Evolutionary conservation across 1,140 invertebrate species (phyloP), one percentile per base, ranked within the genome.

Genomic region (Cherax destructor): DNA sequence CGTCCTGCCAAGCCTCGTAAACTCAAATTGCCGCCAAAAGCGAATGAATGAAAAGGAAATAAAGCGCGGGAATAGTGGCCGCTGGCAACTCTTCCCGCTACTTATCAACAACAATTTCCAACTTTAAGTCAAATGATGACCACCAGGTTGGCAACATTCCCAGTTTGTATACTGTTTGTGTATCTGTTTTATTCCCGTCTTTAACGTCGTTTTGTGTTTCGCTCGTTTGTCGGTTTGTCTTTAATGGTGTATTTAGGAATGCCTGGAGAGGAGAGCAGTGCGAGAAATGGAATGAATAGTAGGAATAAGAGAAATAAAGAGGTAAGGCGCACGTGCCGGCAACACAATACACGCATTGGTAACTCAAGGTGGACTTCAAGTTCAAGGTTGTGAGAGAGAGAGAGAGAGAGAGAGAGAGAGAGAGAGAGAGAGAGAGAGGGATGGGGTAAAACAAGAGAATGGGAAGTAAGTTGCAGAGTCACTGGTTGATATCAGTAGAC

Each of bases 61-160:
- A 85, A 74, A 65, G 4, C 13, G 18, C 13, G 61, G 18, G 16
- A 16, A 59, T 16, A 9, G 61, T 65, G 18, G 50, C 83, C 30
- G 49, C 83, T 85, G 83, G 83, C 83, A 85, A 24, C 83, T 10
- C 52, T 13, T 7, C 18, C 21, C 50, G 11, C 24, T 74, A 72
- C 69, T 85, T 72, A 69, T 74, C 69, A 72, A 85, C 69, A 72
- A 85, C 83, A 85, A 85, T 85, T 85, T 85, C 83, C 83, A 85
- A 85, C 30, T 85, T 85, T 69, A 85, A 85, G 83, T 85, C 83
- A 85, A 85, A 85, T 72, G 83, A 85, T 72, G 21, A 85, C 65
- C 83, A 74, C 30, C 83, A 50, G 30, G 83, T 50, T 85, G 83
- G 59, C 61, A 74, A 72, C 79, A 81, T 21, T 24, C 24, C 47